Evolutionary conservation across 1,140 invertebrate genomes (phyloP).

Genomic region (Akabosia matsudoensis): DNA sequence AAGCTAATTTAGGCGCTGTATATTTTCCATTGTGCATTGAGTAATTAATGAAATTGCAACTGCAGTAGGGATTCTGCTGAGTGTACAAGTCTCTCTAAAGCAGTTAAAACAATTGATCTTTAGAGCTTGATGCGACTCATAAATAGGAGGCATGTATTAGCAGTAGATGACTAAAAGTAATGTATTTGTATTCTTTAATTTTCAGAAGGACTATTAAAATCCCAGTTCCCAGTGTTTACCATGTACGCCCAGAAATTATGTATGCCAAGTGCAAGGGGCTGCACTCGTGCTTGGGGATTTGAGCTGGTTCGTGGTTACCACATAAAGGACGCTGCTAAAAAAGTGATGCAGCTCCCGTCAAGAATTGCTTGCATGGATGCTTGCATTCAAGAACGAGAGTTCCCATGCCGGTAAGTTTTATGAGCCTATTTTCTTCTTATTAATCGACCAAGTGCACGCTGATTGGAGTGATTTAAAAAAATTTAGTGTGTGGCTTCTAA

Average conservation of each 20-base stretch:
- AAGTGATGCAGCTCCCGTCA: slow-evolving; percentile 48
- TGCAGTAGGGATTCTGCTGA: no score
- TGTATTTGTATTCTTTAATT: slow-evolving; percentile 20
- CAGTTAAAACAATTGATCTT: no score
- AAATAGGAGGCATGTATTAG: no score
- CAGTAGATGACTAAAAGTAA: no score
- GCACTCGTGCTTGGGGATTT: slow-evolving; percentile 54
- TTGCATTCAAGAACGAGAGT: slow-evolving; percentile 54
- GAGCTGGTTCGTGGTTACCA: slow-evolving; percentile 53
- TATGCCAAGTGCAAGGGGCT: slow-evolving; percentile 48
- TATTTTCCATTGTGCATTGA: no score
- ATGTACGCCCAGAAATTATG: slow-evolving; percentile 58
- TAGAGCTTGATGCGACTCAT: no score
- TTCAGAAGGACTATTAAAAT: slow-evolving; percentile 52
- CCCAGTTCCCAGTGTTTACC: slow-evolving; percentile 59
- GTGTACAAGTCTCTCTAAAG: no score
- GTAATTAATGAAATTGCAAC: no score
- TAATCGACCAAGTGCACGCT: neutral
- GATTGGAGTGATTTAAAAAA: neutral
- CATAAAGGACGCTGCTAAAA: slow-evolving; percentile 46
- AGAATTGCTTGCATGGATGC: slow-evolving; percentile 53
- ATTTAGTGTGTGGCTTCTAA: no score
- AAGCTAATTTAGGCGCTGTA: no score
- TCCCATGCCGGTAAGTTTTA: slow-evolving; percentile 53
- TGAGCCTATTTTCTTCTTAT: slow-evolving; percentile 10